phyloP scores from a whole-genome alignment of 2,797 vertebrate genomes.

The Pagetopsis macropterus region DNA sequence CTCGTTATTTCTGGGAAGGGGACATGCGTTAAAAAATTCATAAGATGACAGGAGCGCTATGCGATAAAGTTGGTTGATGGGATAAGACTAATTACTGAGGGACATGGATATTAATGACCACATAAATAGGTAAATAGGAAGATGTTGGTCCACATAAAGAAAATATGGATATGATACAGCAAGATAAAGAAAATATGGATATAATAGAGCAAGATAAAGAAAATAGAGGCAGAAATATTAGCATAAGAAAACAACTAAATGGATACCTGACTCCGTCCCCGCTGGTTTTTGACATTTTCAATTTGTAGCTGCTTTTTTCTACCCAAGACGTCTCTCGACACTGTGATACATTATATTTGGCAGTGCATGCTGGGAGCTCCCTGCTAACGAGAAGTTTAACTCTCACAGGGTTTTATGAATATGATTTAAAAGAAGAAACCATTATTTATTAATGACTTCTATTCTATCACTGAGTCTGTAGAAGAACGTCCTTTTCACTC shows the following conservation, averaged over 20 bases:
- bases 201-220: not conserved
- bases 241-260: not conserved
- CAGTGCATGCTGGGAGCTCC: not conserved
- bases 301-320: too few relatives aligned
- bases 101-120: not conserved
- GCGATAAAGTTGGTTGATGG: conserved; percentile 7
- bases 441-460: conserved; percentile 35
- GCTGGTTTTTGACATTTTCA: not conserved
- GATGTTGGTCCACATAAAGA: not conserved
- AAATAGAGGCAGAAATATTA: not conserved
- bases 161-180: not conserved
- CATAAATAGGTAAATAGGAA: not conserved
- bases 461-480: conserved; percentile 7
- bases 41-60: not conserved
- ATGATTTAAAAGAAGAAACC: conserved; percentile 34
- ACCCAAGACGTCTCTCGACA: not conserved
- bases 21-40: conserved; percentile 24
- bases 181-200: too few relatives aligned
- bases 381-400: not conserved
- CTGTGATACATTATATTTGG: not conserved
- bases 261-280: not conserved
- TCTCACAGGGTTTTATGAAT: conserved; percentile 18
- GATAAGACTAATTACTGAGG: conserved; percentile 19
- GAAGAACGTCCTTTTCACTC: not conserved
- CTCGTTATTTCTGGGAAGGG: not conserved